These are phyloP conservation scores for Chrysotoxum bicinctum DNA, from an alignment of 2,888 invertebrate genomes.

Conservation along the genomic window DNA sequence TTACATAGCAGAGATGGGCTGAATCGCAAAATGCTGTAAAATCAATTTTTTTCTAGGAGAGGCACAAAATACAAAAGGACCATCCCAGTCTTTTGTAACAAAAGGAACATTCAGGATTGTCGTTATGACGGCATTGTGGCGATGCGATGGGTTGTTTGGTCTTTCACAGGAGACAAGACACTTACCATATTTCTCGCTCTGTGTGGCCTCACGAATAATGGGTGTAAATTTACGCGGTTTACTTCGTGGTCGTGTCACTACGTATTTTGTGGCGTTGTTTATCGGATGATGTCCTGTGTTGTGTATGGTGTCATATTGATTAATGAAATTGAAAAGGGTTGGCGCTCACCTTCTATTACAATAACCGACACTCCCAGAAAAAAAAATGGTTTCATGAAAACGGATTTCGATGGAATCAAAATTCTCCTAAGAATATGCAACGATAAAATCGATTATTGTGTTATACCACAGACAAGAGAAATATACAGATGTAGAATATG, in stretches of 20 bases:
- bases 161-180: not conserved
- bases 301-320: slow-evolving; percentile 32
- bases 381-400: too few relatives aligned
- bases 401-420: too few relatives aligned
- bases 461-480: too few relatives aligned
- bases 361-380: slow-evolving; percentile 6
- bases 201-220: slow-evolving; percentile 14
- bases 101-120: slow-evolving; percentile 29
- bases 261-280: slow-evolving; percentile 27
- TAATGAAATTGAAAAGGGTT: slow-evolving; percentile 61
- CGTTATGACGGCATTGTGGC: not conserved
- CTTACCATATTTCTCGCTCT: slow-evolving; percentile 7
- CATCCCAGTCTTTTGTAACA: not conserved
- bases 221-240: slow-evolving; percentile 59
- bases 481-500: too few relatives aligned
- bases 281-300: not conserved
- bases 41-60: slow-evolving; percentile 26
- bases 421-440: not conserved
- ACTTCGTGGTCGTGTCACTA: slow-evolving; percentile 43
- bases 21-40: slow-evolving; percentile 48
- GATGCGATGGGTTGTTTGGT: not conserved
- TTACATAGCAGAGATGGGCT: not conserved
- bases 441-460: not conserved
- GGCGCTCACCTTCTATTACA: too few relatives aligned
- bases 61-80: not conserved